These are phyloP conservation scores for Bothrops jararaca DNA, from an alignment of 2,113 vertebrate species.

Conservation along the genomic window DNA sequence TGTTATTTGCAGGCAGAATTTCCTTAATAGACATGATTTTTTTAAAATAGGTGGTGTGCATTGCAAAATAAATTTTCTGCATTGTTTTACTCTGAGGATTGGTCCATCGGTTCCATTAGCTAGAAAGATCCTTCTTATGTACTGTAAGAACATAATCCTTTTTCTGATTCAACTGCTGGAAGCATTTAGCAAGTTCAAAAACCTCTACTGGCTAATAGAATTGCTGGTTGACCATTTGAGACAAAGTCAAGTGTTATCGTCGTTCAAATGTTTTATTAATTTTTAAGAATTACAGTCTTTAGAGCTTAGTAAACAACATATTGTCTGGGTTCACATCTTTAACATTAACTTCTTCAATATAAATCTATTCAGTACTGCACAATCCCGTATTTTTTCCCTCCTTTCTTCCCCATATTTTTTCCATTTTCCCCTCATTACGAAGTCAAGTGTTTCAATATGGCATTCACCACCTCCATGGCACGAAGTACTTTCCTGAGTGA, in stretches of 20 bases:
- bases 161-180: background rate
- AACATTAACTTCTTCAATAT: too few relatives aligned
- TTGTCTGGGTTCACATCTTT: too few relatives aligned
- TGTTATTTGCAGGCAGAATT: background rate
- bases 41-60: background rate
- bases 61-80: background rate
- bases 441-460: background rate
- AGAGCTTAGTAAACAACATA: too few relatives aligned
- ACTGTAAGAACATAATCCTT: background rate
- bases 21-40: background rate
- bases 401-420: too few relatives aligned
- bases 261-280: too few relatives aligned
- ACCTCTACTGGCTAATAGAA: background rate
- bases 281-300: too few relatives aligned
- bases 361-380: too few relatives aligned
- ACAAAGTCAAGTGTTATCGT: background rate
- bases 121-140: background rate
- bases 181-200: background rate
- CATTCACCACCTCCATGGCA: background rate
- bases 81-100: background rate
- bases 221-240: background rate
- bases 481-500: background rate
- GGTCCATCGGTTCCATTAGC: background rate
- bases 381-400: too few relatives aligned
- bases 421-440: background rate